Conservation (phyloP, 1,140 invertebrate species). For the Drosophila funebris region DNA sequence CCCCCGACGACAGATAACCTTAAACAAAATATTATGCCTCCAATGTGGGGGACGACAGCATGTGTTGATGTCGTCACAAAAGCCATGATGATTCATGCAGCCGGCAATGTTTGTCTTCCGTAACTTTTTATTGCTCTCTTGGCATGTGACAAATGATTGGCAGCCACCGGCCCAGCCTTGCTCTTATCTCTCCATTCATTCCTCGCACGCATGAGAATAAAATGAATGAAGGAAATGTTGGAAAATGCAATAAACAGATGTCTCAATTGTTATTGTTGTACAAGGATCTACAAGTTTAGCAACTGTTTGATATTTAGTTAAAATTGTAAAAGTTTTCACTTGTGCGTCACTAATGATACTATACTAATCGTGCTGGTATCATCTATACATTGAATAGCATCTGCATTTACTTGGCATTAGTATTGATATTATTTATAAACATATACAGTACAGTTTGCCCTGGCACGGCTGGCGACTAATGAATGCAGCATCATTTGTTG, state of each 20-base stretch:
- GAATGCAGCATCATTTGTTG: constrained; percentile 74
- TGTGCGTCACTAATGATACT: constrained; percentile 15
- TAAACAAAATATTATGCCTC: constrained; percentile 32
- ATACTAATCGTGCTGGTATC: constrained; percentile 17
- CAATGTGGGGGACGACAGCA: constrained; percentile 17
- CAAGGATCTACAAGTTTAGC: constrained; percentile 15
- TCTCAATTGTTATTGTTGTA: constrained; percentile 43
- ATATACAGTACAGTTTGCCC: constrained; percentile 18
- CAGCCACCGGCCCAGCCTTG: not conserved
- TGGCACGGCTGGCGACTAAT: constrained; percentile 40
- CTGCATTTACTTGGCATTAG: not conserved
- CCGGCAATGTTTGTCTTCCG: constrained; percentile 36
- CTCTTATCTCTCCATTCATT: not conserved
- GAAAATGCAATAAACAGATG: constrained; percentile 23
- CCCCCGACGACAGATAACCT: constrained; percentile 44
- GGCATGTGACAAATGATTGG: constrained; percentile 45
- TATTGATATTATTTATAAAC: constrained; percentile 11
- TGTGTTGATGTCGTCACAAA: constrained; percentile 67
- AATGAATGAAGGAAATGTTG: not conserved
- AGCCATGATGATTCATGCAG: constrained; percentile 60
- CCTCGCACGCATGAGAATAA: not conserved
- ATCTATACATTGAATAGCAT: constrained; percentile 21
- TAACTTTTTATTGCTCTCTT: constrained; percentile 32
- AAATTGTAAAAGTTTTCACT: constrained; percentile 37
- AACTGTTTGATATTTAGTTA: constrained; percentile 17